Evolutionary conservation across 2,113 vertebrate species (phyloP), one percentile per base, ranked within the genome.

Genomic region (Grallaria varia): DNA sequence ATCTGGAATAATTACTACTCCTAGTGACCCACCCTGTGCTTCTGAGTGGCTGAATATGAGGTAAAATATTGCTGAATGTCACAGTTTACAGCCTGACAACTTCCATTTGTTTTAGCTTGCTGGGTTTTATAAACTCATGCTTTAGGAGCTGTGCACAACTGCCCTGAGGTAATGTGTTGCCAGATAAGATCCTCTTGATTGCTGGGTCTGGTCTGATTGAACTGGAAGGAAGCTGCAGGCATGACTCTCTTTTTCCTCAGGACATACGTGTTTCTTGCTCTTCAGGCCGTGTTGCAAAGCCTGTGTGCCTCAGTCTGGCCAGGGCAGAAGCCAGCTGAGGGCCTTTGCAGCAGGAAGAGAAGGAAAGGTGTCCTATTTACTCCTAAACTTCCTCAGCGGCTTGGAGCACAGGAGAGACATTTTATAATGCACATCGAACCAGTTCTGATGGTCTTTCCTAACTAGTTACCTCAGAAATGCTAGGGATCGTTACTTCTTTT

Each of bases 71-170:
- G 90, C 86, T 81, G 89, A 95, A 93, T 95, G 68, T 89, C 80
- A 83, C 63, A 55, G 42, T 93, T 96, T 52, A 92, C 89, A 92
- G 68, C 76, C 84, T 95, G 86, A 86, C 95, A 93, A 89, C 56
- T 95, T 95, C 44, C 22, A 93, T 97, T 92, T 95, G 64, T 87
- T 78, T 93, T 89, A 87, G 52, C 1, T 0, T 67, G 76, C 86
- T 77, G 80, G 19, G 25, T 90, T 86, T 90, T 86, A n/a, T 84
- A 50, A 83, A 37, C 50, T 56, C 50, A 39, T 86, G 76, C 64
- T 90, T 84, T 63, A 56, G 68, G 80, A 92, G 12, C 64, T 56
- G 44, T 1, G 4, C 50, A 25, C 47, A 72, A 71, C 21, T 93
- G 69, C 90, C 96, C 90, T 45, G 76, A 84, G 92, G 92, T 84